phyloP scores from a whole-genome alignment of 2,113 vertebrate species.

The Trogon surrucura region DNA sequence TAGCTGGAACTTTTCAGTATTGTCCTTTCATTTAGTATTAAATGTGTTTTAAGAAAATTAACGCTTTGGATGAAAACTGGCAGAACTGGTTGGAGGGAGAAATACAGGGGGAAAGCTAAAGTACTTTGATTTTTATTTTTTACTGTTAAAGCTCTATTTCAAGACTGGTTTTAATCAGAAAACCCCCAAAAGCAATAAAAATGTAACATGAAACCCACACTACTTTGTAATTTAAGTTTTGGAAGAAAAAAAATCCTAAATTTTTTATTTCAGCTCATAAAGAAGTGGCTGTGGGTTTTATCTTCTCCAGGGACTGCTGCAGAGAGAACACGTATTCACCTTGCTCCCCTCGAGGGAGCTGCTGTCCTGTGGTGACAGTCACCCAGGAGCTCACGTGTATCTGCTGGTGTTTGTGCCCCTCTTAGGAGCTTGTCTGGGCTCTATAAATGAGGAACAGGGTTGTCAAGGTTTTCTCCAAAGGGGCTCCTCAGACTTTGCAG shows the following conservation, averaged over 20 bases:
- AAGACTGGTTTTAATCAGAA: neutral
- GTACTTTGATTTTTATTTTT: neutral
- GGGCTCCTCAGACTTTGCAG: neutral
- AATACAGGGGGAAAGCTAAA: neutral
- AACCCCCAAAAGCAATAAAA: neutral
- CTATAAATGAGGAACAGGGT: neutral
- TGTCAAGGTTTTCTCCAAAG: neutral
- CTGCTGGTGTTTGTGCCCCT: neutral
- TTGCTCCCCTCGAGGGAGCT: neutral
- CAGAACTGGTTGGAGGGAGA: neutral
- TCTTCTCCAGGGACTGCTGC: neutral
- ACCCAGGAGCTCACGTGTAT: no score
- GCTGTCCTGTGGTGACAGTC: neutral
- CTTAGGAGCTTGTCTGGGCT: neutral
- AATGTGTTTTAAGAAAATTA: neutral
- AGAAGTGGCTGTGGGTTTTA: neutral
- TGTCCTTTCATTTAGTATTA: neutral
- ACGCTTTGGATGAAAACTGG: neutral
- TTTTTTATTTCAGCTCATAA: neutral
- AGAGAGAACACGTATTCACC: neutral
- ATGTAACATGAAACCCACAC: accelerated
- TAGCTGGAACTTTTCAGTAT: neutral
- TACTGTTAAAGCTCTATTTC: neutral
- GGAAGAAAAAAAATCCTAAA: neutral
- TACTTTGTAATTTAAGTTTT: neutral